These are phyloP conservation scores for Haliclona indistincta DNA, from an alignment of 37 sponge, comb jelly and placozoan genomes.

Conservation along the genomic window DNA sequence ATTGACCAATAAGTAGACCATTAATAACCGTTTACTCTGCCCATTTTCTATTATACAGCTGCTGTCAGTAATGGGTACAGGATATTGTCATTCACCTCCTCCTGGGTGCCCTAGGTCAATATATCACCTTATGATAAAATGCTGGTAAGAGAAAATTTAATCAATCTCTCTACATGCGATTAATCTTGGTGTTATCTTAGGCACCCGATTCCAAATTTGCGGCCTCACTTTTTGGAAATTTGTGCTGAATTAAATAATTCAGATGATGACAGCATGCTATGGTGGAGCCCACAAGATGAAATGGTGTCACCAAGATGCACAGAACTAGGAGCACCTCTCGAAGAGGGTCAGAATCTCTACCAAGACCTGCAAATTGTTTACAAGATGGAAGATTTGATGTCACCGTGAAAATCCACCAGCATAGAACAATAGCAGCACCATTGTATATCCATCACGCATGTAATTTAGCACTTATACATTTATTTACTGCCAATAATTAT, in stretches of 20 bases:
- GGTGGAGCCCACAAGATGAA: slow-evolving; percentile 39
- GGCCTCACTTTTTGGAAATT: no score
- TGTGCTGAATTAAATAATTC: no score
- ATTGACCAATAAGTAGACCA: neutral
- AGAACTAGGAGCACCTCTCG: slow-evolving; percentile 39
- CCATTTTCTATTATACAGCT: slow-evolving; percentile 23
- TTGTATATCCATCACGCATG: no score
- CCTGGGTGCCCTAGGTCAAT: slow-evolving; percentile 65
- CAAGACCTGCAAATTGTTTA: slow-evolving; percentile 35
- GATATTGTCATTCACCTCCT: slow-evolving; percentile 65
- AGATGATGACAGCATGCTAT: slow-evolving; percentile 38
- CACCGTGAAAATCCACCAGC: no score
- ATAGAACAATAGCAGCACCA: no score
- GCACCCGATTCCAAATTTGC: no score
- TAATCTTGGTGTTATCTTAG: no score
- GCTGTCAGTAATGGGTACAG: slow-evolving; percentile 41
- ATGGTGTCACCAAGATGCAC: slow-evolving; percentile 13
- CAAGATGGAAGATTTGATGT: no score
- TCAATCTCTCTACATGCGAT: no score
- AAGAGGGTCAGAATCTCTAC: slow-evolving; percentile 19
- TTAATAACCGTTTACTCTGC: neutral
- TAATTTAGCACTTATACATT: no score
- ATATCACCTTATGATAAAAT: slow-evolving; percentile 72
- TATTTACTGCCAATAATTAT: no score
- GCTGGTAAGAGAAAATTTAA: slow-evolving; percentile 63